These are phyloP conservation scores for Petaurus breviceps DNA, from an alignment of 2,113 vertebrate species.

Conservation along the genomic window DNA sequence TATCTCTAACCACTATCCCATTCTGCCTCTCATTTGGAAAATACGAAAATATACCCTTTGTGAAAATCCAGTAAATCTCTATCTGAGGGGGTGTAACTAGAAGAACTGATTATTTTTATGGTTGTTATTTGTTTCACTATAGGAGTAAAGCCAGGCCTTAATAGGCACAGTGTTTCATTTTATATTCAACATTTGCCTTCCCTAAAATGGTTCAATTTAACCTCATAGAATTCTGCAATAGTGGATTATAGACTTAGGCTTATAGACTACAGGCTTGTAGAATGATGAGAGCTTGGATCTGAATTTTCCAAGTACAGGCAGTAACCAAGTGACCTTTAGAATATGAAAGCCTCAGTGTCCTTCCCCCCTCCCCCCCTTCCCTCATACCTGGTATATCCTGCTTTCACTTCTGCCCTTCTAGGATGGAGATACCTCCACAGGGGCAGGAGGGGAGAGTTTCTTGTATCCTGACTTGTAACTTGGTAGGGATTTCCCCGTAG, in stretches of 20 bases:
- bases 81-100: neutral
- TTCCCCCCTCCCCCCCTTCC: neutral
- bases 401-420: neutral
- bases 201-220: neutral
- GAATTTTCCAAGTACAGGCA: neutral
- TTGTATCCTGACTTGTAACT: neutral
- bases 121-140: neutral
- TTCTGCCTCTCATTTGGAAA: neutral
- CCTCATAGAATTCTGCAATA: neutral
- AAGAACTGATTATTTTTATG: neutral
- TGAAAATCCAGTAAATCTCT: neutral
- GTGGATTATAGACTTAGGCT: neutral
- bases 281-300: no score
- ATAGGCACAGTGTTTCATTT: conserved; percentile 22
- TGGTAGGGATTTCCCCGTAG: conserved; percentile 9
- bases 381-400: no score
- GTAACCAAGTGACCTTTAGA: neutral
- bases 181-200: neutral
- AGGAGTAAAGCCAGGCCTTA: conserved; percentile 20
- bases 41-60: neutral
- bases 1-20: neutral
- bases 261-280: no score
- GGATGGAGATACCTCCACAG: neutral
- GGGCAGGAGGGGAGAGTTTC: neutral
- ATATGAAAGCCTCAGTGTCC: no score